A percentile compares a stretch with the other conserved stretches of the same genome.
Evolutionary conservation across 64 coral and sea anemone species (phyloP).

Genomic region (Platygyra sinensis): DNA sequence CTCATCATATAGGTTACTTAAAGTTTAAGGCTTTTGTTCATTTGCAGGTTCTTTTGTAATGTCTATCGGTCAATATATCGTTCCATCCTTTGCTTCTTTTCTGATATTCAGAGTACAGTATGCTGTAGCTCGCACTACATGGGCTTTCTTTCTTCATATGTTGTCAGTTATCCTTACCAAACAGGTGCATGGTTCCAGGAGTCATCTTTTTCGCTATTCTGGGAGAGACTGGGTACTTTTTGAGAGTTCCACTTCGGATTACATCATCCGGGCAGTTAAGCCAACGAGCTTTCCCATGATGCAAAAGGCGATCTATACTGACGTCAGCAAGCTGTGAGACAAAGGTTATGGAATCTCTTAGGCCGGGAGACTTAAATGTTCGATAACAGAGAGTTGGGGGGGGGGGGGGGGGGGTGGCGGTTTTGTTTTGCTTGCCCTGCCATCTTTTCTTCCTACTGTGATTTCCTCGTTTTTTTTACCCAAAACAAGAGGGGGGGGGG

Average conservation of each 20-base stretch:
- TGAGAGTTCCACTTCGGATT: conserved; percentile 71
- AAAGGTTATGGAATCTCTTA: not conserved
- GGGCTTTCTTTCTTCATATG: not conserved
- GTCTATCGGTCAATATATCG: too few species aligned
- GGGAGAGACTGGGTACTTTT: conserved; percentile 71
- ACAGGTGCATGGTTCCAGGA: conserved; percentile 69
- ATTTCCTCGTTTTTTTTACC: too few species aligned
- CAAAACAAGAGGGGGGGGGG: too few species aligned
- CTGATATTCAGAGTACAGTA: not conserved
- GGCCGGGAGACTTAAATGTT: too few species aligned
- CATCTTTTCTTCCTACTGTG: too few species aligned
- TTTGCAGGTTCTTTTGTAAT: too few species aligned
- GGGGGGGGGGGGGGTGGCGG: too few species aligned
- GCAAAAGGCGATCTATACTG: conserved; percentile 84
- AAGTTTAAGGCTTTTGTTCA: too few species aligned
- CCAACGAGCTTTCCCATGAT: conserved; percentile 93
- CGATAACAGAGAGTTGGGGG: too few species aligned
- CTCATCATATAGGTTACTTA: too few species aligned
- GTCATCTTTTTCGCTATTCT: conserved; percentile 64
- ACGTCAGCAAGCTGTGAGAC: conserved; percentile 85
- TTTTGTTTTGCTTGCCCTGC: too few species aligned
- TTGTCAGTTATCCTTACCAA: conserved; percentile 52
- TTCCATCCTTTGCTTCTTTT: too few species aligned
- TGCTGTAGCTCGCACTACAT: not conserved
- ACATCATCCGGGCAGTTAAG: conserved; percentile 93